Conservation (phyloP, 2,888 invertebrate genomes). For the Orgyia antiqua region DNA sequence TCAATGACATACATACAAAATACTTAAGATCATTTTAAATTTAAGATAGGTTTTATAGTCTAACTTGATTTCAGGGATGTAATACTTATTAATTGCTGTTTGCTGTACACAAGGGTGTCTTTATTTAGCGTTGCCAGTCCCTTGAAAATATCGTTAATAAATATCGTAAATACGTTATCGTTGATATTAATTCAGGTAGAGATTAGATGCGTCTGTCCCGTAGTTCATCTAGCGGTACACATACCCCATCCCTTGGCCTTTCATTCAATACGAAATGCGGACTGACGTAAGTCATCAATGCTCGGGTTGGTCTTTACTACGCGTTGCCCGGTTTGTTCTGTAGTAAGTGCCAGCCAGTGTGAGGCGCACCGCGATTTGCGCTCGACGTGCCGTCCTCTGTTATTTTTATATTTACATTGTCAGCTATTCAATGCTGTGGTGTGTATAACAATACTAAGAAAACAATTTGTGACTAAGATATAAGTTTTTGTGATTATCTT, state of each 20-base stretch:
- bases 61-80: too few species aligned
- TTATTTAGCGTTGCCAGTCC: too few species aligned
- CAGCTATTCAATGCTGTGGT: slow-evolving; percentile 25
- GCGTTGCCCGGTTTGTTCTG: slow-evolving; percentile 18
- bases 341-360: slow-evolving; percentile 43
- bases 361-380: slow-evolving; percentile 45
- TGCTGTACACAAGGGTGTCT: too few species aligned
- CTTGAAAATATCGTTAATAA: too few species aligned
- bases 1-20: too few species aligned
- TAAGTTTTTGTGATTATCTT: slow-evolving; percentile 11
- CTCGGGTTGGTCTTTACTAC: slow-evolving; percentile 45
- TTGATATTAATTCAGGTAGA: too few species aligned
- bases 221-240: too few species aligned
- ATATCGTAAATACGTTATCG: too few species aligned
- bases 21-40: too few species aligned
- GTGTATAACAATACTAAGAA: slow-evolving; percentile 23
- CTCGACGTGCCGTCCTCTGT: slow-evolving; percentile 37
- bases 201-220: too few species aligned
- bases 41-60: too few species aligned
- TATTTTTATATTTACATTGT: slow-evolving; percentile 23
- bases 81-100: too few species aligned
- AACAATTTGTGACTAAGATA: slow-evolving; percentile 24
- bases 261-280: slow-evolving; percentile 60
- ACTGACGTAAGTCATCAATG: slow-evolving; percentile 66
- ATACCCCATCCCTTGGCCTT: slow-evolving; percentile 29